phyloP scores from a whole-genome alignment of 2,888 invertebrate species.

The Mactromeris polynyma region DNA sequence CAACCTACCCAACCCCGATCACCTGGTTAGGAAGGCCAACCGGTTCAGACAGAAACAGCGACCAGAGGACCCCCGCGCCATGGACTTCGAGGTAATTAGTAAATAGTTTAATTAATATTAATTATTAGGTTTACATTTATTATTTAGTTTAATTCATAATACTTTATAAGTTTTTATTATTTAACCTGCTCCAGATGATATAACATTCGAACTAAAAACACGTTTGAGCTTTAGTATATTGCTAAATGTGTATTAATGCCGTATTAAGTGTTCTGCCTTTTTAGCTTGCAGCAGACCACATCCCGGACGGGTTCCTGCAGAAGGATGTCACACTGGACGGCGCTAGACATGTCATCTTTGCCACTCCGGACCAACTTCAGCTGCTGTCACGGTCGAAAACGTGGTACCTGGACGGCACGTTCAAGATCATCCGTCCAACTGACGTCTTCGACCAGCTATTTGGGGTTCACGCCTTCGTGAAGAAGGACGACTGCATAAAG shows the following conservation, averaged over 20 bases:
- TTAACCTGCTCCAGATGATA: neutral
- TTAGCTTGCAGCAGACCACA: constrained; percentile 31
- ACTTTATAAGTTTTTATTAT: neutral
- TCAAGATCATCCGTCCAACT: neutral
- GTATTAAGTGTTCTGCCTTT: neutral
- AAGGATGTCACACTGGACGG: neutral
- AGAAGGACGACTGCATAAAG: constrained; percentile 27
- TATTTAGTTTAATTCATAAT: neutral
- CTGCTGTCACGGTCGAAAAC: constrained; percentile 19
- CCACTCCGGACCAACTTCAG: constrained; percentile 27
- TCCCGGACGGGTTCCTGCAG: constrained; percentile 30
- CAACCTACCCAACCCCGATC: neutral
- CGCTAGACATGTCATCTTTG: constrained; percentile 38
- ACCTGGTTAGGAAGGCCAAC: constrained; percentile 10
- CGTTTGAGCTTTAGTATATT: neutral
- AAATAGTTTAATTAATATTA: neutral
- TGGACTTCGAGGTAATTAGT: neutral
- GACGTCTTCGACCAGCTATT: constrained; percentile 28
- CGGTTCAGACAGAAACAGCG: constrained; percentile 2
- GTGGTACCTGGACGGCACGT: constrained; percentile 47
- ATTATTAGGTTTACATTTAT: neutral
- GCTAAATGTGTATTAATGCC: neutral
- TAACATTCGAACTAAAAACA: neutral
- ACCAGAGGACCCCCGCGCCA: neutral
- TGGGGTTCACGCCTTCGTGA: constrained; percentile 31